Conservation (phyloP, 2,888 invertebrate genomes). For the Gandaritis pyraliata region DNA sequence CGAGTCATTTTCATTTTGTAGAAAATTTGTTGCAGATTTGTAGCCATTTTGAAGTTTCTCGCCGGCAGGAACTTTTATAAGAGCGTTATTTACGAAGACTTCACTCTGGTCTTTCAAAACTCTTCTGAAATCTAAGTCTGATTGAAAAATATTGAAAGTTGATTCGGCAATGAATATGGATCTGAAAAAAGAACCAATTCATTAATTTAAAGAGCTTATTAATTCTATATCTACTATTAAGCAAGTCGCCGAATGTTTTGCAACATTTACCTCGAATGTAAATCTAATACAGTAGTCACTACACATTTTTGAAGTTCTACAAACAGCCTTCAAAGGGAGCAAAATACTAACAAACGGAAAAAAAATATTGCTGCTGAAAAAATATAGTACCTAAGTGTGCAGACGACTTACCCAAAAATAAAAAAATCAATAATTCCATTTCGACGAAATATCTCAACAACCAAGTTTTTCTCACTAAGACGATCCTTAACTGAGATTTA, state of each 20-base stretch:
- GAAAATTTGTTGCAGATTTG: neutral
- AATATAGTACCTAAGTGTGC: neutral
- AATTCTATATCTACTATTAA: too few species aligned
- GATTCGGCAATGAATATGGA: neutral
- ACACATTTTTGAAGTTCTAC: too few species aligned
- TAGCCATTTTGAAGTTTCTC: neutral
- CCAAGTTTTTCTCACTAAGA: neutral
- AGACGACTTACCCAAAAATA: slow-evolving; percentile 21
- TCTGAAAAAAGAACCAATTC: slow-evolving; percentile 12
- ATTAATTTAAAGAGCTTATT: neutral
- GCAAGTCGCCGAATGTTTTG: too few species aligned
- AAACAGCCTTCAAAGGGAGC: too few species aligned
- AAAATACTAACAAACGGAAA: too few species aligned
- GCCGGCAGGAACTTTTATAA: neutral
- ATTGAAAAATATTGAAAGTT: slow-evolving; percentile 1
- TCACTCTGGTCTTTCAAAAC: slow-evolving; percentile 13
- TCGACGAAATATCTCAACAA: neutral
- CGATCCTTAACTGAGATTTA: neutral
- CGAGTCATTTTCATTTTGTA: slow-evolving; percentile 1
- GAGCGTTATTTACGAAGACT: neutral
- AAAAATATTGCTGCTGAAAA: too few species aligned
- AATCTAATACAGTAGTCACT: too few species aligned
- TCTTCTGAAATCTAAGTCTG: neutral
- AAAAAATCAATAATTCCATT: slow-evolving; percentile 10
- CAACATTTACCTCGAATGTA: too few species aligned